Percentiles rank a stretch among this genome's conserved stretches.
phyloP scores from a whole-genome alignment of 2,888 invertebrate genomes.

The Stomorhina lunata region DNA sequence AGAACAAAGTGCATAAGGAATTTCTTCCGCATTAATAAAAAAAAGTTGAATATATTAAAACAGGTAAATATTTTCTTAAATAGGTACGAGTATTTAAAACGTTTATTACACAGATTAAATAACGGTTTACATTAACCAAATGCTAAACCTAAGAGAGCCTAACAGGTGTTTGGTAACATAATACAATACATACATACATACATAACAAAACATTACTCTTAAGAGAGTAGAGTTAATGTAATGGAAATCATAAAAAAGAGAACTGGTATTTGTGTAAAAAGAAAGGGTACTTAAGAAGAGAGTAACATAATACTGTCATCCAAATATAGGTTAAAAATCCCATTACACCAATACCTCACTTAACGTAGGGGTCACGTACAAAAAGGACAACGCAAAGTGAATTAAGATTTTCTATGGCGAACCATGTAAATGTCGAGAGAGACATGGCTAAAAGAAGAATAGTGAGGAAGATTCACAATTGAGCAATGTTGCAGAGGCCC shows the following conservation, averaged over 20 bases:
- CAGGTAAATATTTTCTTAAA: no score
- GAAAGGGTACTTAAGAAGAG: constrained; percentile 7
- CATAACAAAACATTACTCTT: background rate
- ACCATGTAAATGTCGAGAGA: no score
- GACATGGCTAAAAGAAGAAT: no score
- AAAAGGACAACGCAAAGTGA: no score
- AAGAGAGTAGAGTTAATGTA: constrained; percentile 7
- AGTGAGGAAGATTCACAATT: background rate
- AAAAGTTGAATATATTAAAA: no score
- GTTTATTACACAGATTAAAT: background rate
- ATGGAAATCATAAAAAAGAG: constrained; percentile 16
- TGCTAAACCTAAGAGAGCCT: background rate
- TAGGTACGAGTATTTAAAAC: no score
- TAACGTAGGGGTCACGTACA: background rate
- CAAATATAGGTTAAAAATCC: constrained; percentile 57
- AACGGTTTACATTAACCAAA: background rate
- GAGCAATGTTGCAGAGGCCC: no score
- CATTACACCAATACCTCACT: constrained; percentile 30
- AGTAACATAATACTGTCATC: constrained; percentile 13
- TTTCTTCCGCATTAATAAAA: constrained; percentile 8
- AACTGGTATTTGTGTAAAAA: background rate
- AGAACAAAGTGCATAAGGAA: background rate
- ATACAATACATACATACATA: no score
- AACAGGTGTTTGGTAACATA: constrained; percentile 19
- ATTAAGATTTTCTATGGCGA: no score